Evolutionary conservation across 2,797 vertebrate genomes (phyloP).

Genomic region (Pseudocheirus occidentalis): DNA sequence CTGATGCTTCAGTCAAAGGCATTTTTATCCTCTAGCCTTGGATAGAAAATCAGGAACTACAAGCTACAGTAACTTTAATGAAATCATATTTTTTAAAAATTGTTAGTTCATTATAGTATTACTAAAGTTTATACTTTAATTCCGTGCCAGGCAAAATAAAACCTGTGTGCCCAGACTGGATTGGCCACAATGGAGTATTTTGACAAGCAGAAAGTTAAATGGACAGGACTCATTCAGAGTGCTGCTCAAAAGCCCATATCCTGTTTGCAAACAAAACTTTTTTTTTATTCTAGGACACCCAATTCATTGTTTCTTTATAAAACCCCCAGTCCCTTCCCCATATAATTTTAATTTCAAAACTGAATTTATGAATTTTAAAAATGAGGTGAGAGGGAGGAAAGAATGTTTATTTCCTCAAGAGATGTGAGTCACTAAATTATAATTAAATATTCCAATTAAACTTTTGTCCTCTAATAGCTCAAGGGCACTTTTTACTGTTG

Average conservation of each 20-base stretch:
- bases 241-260: not conserved
- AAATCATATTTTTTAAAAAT: not conserved
- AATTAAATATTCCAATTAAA: conserved; percentile 53
- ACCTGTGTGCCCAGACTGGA: not conserved
- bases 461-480: conserved; percentile 21
- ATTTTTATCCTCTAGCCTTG: not conserved
- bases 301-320: conserved; percentile 46
- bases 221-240: conserved; percentile 40
- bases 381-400: conserved; percentile 14
- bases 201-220: conserved; percentile 31
- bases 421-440: not conserved
- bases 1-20: not conserved
- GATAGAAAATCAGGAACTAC: conserved; percentile 26
- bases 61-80: conserved; percentile 36
- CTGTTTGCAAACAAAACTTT: conserved; percentile 42
- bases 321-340: conserved; percentile 2
- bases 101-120: not conserved
- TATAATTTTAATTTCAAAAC: conserved; percentile 52
- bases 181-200: not conserved
- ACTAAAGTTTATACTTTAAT: conserved; percentile 39
- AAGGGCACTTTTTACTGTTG: conserved; percentile 13
- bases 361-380: conserved; percentile 51
- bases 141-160: conserved; percentile 42
- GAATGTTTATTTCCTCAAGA: conserved; percentile 44
- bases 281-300: conserved; percentile 10